These are phyloP conservation scores for Phylloscopus trochiloides DNA, from an alignment of 2,113 vertebrate genomes.

Conservation along the genomic window DNA sequence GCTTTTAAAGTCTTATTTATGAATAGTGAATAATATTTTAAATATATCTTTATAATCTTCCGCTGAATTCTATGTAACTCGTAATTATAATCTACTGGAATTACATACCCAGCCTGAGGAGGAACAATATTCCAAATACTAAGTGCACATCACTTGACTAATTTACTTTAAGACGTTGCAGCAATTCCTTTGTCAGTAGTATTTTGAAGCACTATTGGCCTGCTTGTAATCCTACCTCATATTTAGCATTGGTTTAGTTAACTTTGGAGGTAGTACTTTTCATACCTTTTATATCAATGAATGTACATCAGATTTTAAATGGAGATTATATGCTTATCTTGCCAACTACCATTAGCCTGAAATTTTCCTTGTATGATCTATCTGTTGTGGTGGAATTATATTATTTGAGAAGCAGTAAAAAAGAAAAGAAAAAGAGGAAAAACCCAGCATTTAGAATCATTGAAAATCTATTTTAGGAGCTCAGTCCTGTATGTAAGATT, in stretches of 20 bases:
- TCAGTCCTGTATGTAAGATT: not conserved
- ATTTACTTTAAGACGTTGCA: slow-evolving; percentile 18
- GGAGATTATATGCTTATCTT: slow-evolving; percentile 27
- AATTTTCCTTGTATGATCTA: not conserved
- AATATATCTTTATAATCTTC: not conserved
- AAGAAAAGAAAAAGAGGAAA: not conserved
- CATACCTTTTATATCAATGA: not conserved
- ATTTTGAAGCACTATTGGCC: not conserved
- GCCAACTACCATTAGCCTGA: not conserved
- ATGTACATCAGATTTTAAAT: not conserved
- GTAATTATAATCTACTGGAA: slow-evolving; percentile 24
- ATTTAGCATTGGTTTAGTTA: slow-evolving; percentile 6
- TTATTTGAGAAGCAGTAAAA: not conserved
- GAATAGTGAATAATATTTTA: slow-evolving; percentile 16
- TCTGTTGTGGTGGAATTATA: not conserved
- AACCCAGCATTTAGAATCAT: not conserved
- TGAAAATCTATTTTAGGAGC: not conserved
- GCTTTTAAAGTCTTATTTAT: not conserved
- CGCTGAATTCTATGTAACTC: not conserved
- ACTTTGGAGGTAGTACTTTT: not conserved
- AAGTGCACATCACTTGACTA: not conserved
- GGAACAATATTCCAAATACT: not conserved
- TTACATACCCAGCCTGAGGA: not conserved
- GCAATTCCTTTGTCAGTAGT: not conserved
- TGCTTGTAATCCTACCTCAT: not conserved